A percentile compares a stretch with the other conserved stretches of the same genome.
Evolutionary conservation across 2,797 vertebrate genomes (phyloP).

Genomic region (Arvicola amphibius): DNA sequence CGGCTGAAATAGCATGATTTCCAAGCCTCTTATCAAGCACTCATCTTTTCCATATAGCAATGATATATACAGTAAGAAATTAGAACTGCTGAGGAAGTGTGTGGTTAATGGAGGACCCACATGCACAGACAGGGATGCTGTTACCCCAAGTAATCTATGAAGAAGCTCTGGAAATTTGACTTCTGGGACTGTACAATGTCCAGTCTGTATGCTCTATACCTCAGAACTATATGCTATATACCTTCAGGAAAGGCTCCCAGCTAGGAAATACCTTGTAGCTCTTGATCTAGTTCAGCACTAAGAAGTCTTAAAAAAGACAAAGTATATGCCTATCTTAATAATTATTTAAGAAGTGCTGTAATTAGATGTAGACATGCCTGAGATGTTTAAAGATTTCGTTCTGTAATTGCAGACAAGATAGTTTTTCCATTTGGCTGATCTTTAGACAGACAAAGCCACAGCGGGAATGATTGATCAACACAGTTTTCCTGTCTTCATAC

Average conservation of each 20-base stretch:
- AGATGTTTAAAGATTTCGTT: slow-evolving; percentile 45
- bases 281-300: not conserved
- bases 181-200: not conserved
- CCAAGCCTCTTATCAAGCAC: slow-evolving; percentile 7
- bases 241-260: not conserved
- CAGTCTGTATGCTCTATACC: not conserved
- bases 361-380: not conserved
- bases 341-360: slow-evolving; percentile 34
- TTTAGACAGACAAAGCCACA: slow-evolving; percentile 57
- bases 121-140: not conserved
- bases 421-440: slow-evolving; percentile 44
- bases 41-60: not conserved
- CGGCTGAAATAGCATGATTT: slow-evolving; percentile 13
- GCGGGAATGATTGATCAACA: slow-evolving; percentile 36
- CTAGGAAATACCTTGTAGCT: not conserved
- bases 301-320: not conserved
- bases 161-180: not conserved
- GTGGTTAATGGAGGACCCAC: not conserved
- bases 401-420: slow-evolving; percentile 40
- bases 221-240: not conserved
- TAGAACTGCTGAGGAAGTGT: not conserved
- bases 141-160: not conserved
- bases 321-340: not conserved
- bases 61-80: not conserved
- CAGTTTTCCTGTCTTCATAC: slow-evolving; percentile 12